Evolutionary conservation across 2,797 vertebrate genomes (phyloP), one percentile per base, ranked within the genome.

Genomic region (Bradypodion ventrale): DNA sequence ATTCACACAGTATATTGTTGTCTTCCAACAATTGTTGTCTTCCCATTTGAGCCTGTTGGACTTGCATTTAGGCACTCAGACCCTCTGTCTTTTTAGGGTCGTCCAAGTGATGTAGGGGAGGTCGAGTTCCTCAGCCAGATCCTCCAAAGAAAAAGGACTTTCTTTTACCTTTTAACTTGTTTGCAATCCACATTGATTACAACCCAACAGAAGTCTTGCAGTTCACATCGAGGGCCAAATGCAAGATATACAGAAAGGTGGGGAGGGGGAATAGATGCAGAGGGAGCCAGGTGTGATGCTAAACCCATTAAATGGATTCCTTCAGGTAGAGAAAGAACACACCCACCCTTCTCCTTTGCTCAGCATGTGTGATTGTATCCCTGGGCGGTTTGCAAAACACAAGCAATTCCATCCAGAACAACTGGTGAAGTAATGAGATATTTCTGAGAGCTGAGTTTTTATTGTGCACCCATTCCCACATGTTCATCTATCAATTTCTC

Each of bases 201-300:
- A 74, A 75, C 40, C 0, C 3, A 23, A 35, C 12, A 12, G 1
- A 62, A 23, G 62, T 73, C 0, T 56, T 10, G 2, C 8, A 44
- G 1, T 0, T 25, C 49, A 1, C 56, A 10, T 2, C 32, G 19
- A 44, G 52, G 35, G 15, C 56, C 16, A 2, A 37, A 1, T 21
- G 25, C 2, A 2, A 23, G 2, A 2, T 40, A 75, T 27, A 66
- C 1, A 16, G 63, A 75, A 66, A n/a, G 19, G 1, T 27, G 12
- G 12, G 0, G 4, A 7, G 23, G 13, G 12, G n/a, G 10, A 9
- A 5, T 5, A 5, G 13, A 29, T 21, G 19, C 1, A 59, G 13
- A 75, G 27, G 16, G 10, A 23, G 27, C 68, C 63, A 70, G 29
- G 46, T 56, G 16, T 25, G 42, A 40, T 15, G 42, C 56, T 21